Evolutionary conservation across 2,888 invertebrate species (phyloP).

Genomic region (Himalopsyche japonica): DNA sequence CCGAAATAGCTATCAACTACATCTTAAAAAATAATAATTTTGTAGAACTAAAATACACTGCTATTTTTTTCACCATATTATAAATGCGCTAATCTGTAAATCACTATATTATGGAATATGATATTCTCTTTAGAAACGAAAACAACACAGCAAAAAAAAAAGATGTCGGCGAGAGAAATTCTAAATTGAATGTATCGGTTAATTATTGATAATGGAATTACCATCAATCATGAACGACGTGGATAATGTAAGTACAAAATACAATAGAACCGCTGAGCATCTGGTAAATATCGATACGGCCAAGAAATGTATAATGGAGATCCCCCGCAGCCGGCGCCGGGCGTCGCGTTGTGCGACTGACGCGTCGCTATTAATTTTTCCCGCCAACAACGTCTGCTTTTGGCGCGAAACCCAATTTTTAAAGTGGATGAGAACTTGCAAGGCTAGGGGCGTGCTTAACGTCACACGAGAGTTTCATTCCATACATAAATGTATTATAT

Average conservation of each 20-base stretch:
- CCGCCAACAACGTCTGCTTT: conserved; percentile 19
- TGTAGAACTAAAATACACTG: too few species aligned
- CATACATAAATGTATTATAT: too few species aligned
- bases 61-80: too few species aligned
- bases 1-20: too few species aligned
- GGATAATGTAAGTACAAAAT: not conserved
- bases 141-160: too few species aligned
- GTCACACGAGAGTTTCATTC: not conserved
- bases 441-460: not conserved
- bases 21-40: too few species aligned
- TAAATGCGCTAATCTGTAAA: too few species aligned
- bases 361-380: conserved; percentile 31
- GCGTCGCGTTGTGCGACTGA: conserved; percentile 11
- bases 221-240: not conserved
- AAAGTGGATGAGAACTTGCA: not conserved
- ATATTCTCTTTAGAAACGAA: too few species aligned
- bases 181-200: not conserved
- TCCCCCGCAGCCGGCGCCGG: not conserved
- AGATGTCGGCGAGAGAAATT: not conserved
- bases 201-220: not conserved
- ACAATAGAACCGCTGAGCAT: not conserved
- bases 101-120: too few species aligned
- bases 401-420: conserved; percentile 26
- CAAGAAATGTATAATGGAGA: not conserved
- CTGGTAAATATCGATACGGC: conserved; percentile 5